phyloP scores from a whole-genome alignment of 2,113 vertebrate species.

The Jacana jacana region DNA sequence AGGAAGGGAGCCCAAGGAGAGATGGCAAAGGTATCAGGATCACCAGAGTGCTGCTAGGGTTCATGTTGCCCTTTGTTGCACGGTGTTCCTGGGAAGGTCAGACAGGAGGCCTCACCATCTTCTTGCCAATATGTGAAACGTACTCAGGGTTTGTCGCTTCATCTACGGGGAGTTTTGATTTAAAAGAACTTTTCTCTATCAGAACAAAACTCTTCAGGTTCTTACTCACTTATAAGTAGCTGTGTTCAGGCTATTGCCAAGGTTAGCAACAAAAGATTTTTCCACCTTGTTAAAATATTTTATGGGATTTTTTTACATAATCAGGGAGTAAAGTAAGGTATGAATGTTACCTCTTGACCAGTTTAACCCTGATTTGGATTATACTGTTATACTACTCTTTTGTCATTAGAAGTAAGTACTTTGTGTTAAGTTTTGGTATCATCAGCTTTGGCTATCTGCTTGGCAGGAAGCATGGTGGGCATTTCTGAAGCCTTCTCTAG shows the following conservation, averaged over 20 bases:
- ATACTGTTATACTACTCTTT: not conserved
- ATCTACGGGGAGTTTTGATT: not conserved
- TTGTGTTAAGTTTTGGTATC: not conserved
- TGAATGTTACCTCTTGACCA: not conserved
- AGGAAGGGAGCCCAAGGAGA: not conserved
- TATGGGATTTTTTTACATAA: not conserved
- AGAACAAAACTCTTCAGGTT: not conserved
- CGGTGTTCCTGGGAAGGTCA: not conserved
- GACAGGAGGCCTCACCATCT: not conserved
- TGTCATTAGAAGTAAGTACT: not conserved
- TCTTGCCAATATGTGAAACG: not conserved
- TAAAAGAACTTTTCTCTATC: not conserved
- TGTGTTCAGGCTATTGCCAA: not conserved
- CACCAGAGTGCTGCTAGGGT: not conserved
- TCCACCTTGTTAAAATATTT: not conserved
- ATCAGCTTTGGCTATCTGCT: not conserved
- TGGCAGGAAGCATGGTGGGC: not conserved
- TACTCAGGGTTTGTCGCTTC: constrained; percentile 14
- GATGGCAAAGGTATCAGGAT: not conserved
- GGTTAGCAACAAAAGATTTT: not conserved
- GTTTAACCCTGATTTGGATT: not conserved
- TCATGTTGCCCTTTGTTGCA: not conserved
- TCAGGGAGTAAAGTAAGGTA: not conserved
- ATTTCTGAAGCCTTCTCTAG: not conserved
- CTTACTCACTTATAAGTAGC: not conserved